Conservation (phyloP, 2,113 vertebrate genomes). For the Morphnarchus princeps region DNA sequence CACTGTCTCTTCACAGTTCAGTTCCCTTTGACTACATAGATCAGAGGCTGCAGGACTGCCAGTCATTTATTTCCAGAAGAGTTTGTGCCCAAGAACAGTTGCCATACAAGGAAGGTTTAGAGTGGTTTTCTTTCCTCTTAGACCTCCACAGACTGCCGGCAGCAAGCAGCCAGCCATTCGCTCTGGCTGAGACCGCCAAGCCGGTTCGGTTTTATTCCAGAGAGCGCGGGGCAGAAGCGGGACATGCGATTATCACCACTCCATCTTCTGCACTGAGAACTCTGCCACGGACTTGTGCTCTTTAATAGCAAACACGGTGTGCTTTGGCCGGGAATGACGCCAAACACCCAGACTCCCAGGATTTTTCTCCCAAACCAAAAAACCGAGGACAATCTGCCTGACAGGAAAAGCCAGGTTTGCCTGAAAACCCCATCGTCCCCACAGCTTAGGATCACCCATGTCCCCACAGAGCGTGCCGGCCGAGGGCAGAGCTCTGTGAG, state of each 20-base stretch:
- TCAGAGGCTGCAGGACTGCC: not conserved
- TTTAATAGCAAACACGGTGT: accelerated
- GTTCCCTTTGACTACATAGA: not conserved
- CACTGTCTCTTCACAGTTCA: not conserved
- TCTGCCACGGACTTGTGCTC: not conserved
- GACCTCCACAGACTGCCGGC: accelerated
- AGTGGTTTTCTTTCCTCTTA: not conserved
- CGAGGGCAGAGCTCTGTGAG: not conserved
- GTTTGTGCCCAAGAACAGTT: not conserved
- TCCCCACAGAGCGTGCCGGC: not conserved
- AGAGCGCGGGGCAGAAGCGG: accelerated
- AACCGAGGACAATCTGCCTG: accelerated
- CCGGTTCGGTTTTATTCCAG: accelerated
- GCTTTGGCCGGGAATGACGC: accelerated
- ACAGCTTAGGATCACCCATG: accelerated
- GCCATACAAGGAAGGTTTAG: not conserved
- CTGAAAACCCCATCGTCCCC: accelerated
- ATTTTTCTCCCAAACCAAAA: too few species aligned
- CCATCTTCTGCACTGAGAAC: accelerated
- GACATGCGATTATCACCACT: accelerated
- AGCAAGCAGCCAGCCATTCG: accelerated
- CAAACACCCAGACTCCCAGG: not conserved
- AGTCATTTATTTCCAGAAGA: not conserved
- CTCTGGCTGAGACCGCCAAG: accelerated
- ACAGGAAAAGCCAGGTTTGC: too few species aligned